Conservation (phyloP, 1,140 invertebrate species). For the Hycleus phaleratus region DNA sequence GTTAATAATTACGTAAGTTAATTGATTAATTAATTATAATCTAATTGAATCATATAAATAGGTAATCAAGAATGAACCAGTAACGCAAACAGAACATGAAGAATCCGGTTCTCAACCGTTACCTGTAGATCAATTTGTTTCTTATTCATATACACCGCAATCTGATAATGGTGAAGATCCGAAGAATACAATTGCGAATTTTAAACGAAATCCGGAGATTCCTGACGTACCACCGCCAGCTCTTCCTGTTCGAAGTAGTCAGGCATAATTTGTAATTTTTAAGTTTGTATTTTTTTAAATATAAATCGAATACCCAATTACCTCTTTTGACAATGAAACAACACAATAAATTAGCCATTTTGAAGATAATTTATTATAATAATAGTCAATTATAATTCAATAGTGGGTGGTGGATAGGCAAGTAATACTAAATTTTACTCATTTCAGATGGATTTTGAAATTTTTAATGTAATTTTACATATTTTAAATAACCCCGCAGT, state of each 20-base stretch:
- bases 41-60: neutral
- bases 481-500: too few species aligned
- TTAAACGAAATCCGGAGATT: slow-evolving; percentile 11
- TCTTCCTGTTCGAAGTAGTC: slow-evolving; percentile 1
- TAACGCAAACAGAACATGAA: neutral
- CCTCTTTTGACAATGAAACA: too few species aligned
- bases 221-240: slow-evolving; percentile 8
- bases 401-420: too few species aligned
- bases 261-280: too few species aligned
- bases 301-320: too few species aligned
- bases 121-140: slow-evolving; percentile 2
- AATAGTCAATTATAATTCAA: too few species aligned
- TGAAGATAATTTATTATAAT: too few species aligned
- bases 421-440: too few species aligned
- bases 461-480: too few species aligned
- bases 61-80: neutral
- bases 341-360: too few species aligned
- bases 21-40: neutral
- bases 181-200: slow-evolving; percentile 4
- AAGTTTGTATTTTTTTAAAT: too few species aligned
- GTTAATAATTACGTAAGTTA: neutral
- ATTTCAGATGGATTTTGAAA: too few species aligned
- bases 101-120: neutral
- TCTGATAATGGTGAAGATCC: slow-evolving; percentile 1
- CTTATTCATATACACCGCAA: slow-evolving; percentile 1